These are phyloP conservation scores for Triplophysa rosa DNA, from an alignment of 2,113 vertebrate genomes.

Conservation along the genomic window DNA sequence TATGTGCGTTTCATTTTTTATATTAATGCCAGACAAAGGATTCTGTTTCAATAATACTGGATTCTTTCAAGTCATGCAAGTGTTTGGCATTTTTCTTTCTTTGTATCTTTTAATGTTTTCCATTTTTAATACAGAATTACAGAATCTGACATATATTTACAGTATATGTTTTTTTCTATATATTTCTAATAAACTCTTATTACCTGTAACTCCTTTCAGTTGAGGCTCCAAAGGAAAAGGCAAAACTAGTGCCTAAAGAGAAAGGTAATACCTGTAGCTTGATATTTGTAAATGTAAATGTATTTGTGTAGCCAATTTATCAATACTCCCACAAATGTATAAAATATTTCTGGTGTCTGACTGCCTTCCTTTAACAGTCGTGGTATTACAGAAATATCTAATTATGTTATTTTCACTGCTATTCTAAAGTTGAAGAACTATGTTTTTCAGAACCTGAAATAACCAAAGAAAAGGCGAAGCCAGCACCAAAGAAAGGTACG, in stretches of 20 bases:
- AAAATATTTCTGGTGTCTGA: no score
- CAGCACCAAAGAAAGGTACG: constrained; percentile 21
- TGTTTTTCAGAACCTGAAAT: no score
- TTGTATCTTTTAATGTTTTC: not conserved
- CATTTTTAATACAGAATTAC: not conserved
- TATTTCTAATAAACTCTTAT: not conserved
- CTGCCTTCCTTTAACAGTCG: no score
- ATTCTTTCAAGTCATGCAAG: not conserved
- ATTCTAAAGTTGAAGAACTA: no score
- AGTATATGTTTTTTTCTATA: no score
- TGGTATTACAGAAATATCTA: no score
- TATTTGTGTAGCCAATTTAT: not conserved
- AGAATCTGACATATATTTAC: not conserved
- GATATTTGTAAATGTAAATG: no score
- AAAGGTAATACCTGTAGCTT: constrained; percentile 55
- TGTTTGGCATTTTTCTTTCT: not conserved
- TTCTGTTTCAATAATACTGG: no score
- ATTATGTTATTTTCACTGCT: no score
- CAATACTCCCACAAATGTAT: no score
- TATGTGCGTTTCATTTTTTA: no score
- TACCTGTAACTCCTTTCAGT: not conserved
- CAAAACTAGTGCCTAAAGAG: constrained; percentile 51
- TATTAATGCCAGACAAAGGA: no score
- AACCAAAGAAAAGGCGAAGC: not conserved
- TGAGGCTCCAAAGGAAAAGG: constrained; percentile 53